These are phyloP conservation scores for Cyphomyrus plagiostoma DNA, from an alignment of 2,113 vertebrate genomes.

Conservation along the genomic window DNA sequence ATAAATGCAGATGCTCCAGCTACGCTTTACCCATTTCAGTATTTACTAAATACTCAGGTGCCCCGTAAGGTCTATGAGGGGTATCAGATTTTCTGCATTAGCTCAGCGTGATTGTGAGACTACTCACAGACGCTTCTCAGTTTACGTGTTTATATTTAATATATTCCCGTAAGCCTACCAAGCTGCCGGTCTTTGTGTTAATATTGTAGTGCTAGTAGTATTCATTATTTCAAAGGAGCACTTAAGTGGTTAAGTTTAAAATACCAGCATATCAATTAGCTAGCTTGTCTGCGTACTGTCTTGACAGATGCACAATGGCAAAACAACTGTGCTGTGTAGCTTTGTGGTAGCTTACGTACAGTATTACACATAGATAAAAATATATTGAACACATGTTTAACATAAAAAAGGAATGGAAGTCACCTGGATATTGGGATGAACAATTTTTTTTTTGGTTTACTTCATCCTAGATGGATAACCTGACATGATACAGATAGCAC, in stretches of 20 bases:
- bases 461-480: constrained; percentile 3
- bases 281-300: background rate
- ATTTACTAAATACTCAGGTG: background rate
- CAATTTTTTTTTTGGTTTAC: background rate
- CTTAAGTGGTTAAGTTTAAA: constrained; percentile 2
- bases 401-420: background rate
- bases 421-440: background rate
- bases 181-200: background rate
- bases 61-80: background rate
- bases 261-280: constrained; percentile 1
- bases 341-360: background rate
- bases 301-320: background rate
- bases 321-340: background rate
- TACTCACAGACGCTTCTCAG: background rate
- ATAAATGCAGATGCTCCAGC: background rate
- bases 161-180: background rate
- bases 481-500: background rate
- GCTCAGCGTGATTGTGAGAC: background rate
- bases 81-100: background rate
- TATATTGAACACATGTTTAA: background rate
- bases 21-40: background rate
- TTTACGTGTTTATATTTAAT: background rate
- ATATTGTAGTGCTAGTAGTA: background rate
- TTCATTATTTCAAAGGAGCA: constrained; percentile 4
- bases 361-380: background rate